Evolutionary conservation across 2,888 invertebrate species (phyloP), one percentile per base, ranked within the genome.

Genomic region (Piscicola geometra): DNA sequence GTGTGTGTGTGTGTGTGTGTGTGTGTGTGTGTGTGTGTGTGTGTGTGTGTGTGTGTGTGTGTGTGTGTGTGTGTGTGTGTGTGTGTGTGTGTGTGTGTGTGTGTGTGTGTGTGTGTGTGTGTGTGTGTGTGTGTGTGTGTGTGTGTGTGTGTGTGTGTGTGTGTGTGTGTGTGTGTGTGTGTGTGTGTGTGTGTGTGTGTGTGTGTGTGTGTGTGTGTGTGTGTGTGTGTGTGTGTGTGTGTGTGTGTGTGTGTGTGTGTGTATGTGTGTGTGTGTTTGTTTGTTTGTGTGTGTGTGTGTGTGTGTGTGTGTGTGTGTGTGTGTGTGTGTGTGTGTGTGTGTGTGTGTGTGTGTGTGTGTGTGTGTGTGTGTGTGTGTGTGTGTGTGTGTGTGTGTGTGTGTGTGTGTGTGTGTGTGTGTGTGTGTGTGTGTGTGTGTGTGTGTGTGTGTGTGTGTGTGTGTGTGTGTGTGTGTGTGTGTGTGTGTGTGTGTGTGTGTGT

Each of bases 1-100:
- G 50, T 47, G 50, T 47, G 50, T 47, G 50, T 47, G 50, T 47
- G 50, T 47, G 50, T 47, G 50, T 47, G 50, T 47, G 50, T 47
- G 50, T 47, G 50, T 47, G 50, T 47, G 50, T 47, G 50, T 47
- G 50, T 47, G 50, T 47, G 50, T 47, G 50, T 47, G 50, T 47
- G 50, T 47, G 50, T 47, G 50, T 47, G 50, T 47, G 50, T 47
- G 50, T 47, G 50, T 47, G 50, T 47, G 50, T 47, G 50, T 47
- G 50, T 47, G 50, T 47, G 50, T 47, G 50, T 47, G 50, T 47
- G 50, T 47, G 50, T 47, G 50, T 47, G 50, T 47, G 50, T 47
- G 50, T 47, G 50, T 47, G 50, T 47, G 50, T 47, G 50, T 47
- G 50, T 47, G 50, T 47, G 50, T 47, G 50, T 47, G 50, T 47